Conservation (phyloP, 2,888 invertebrate species). For the Pycnomerus fuliginosus region DNA sequence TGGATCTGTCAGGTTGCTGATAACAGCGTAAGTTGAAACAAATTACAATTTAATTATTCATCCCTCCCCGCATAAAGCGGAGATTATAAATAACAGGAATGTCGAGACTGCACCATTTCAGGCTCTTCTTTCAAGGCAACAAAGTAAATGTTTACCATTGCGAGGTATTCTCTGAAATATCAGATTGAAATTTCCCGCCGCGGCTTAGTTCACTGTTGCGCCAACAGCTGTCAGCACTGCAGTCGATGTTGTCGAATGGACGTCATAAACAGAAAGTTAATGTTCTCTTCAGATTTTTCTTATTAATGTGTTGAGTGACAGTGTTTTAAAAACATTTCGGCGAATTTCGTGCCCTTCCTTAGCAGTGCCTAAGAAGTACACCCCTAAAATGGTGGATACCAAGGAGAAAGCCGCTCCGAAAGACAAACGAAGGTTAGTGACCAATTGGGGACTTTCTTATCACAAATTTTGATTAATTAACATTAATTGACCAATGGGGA, state of each 20-base stretch:
- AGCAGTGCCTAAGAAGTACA: slow-evolving; percentile 53
- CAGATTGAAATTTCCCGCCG: slow-evolving; percentile 20
- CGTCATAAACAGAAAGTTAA: slow-evolving; percentile 39
- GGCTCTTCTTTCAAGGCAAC: slow-evolving; percentile 8
- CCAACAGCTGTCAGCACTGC: slow-evolving; percentile 30
- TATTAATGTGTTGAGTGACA: slow-evolving; percentile 31
- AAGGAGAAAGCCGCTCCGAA: slow-evolving; percentile 53
- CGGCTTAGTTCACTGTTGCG: slow-evolving; percentile 14
- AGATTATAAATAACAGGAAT: slow-evolving; percentile 11
- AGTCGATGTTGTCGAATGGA: slow-evolving; percentile 27
- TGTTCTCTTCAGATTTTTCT: slow-evolving; percentile 37
- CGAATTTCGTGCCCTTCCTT: slow-evolving; percentile 45
- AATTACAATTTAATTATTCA: too few relatives aligned
- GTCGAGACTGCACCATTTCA: slow-evolving; percentile 1
- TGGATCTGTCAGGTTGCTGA: too few relatives aligned
- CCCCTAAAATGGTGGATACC: slow-evolving; percentile 41
- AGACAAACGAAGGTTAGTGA: slow-evolving; percentile 69
- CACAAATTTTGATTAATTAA: too few relatives aligned
- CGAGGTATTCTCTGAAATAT: slow-evolving; percentile 1
- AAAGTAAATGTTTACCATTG: too few relatives aligned
- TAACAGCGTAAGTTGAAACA: too few relatives aligned
- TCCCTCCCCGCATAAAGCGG: too few relatives aligned
- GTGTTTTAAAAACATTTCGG: slow-evolving; percentile 24
- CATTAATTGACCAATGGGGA: too few relatives aligned
- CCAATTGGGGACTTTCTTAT: background rate